Base-by-base conservation (phyloP, 2,113 vertebrate species). In the Charina bottae region DNA sequence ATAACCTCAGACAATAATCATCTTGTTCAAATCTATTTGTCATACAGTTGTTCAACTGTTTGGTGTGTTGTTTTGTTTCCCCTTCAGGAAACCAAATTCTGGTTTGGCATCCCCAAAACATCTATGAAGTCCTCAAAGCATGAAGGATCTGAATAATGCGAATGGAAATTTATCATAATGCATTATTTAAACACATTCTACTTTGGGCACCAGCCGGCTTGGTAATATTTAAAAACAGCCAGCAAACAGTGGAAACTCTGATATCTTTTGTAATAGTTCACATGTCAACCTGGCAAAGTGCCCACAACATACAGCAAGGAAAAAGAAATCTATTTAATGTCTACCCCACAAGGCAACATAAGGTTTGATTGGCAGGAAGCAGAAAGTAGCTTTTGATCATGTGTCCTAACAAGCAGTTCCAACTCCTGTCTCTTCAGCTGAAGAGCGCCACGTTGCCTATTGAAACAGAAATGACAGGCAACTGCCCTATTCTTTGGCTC, bases 341-440 rank as follows among this genome's bases (percentile, higher is more conserved):
- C 98, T 98, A 98, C 98, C 98, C 98, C 98, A 98, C 97, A 97
- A 98, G 98, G 98, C 98, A 97, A 98, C 98, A 98, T 98, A 98
- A 99, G 98, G 97, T 96, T 98, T 99, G 99, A 99, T 98, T 99
- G 98, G 98, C 98, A 99, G 98, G 98, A 98, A 98, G 98, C 98
- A 98, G 97, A 98, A 98, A 98, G 98, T 97, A 96, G 97, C 98
- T 98, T 99, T 99, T 99, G 98, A 99, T 99, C 98, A 98, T 98
- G 98, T 98, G 98, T 98, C 98, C 98, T 99, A 99, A 99, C 98
- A 99, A 99, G 98, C 98, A 97, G 98, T 99, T 99, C 99, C 98
- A 98, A 98, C 98, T 98, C 98, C 98, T 98, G 98, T 98, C 98
- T 99, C 97, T 97, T 99, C 98, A 97, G 98, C 98, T 98, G 98